These are phyloP conservation scores for Betta splendens DNA, from an alignment of 2,797 vertebrate species.

Conservation along the genomic window DNA sequence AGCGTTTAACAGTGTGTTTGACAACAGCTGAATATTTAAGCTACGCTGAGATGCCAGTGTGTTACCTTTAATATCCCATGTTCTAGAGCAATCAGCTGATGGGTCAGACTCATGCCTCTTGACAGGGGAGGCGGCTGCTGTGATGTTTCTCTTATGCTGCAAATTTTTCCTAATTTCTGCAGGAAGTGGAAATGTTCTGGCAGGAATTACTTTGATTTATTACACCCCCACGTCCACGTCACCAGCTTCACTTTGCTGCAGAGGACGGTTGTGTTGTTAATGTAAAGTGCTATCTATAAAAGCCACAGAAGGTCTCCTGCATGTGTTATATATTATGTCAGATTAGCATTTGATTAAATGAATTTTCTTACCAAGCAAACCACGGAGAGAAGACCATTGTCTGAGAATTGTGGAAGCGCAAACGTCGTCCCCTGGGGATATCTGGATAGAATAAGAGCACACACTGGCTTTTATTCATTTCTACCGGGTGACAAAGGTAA, in stretches of 20 bases:
- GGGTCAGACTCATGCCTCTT: slow-evolving; percentile 39
- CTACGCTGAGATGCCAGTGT: slow-evolving; percentile 5
- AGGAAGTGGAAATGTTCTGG: slow-evolving; percentile 53
- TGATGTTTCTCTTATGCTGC: slow-evolving; percentile 30
- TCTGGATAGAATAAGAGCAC: slow-evolving; percentile 70
- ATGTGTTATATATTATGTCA: slow-evolving; percentile 60
- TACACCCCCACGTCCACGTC: slow-evolving; percentile 44
- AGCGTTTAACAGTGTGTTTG: neutral
- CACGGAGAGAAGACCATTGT: slow-evolving; percentile 48
- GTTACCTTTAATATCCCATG: slow-evolving; percentile 13
- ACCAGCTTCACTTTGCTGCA: slow-evolving; percentile 35
- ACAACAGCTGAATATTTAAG: slow-evolving; percentile 1
- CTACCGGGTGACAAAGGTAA: slow-evolving; percentile 66
- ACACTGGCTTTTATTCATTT: slow-evolving; percentile 69
- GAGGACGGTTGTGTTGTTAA: slow-evolving; percentile 50
- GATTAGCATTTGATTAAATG: slow-evolving; percentile 70
- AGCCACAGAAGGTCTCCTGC: slow-evolving; percentile 53
- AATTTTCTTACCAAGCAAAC: slow-evolving; percentile 58
- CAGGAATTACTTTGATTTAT: slow-evolving; percentile 66
- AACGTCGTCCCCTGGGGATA: slow-evolving; percentile 56
- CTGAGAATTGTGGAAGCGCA: slow-evolving; percentile 53
- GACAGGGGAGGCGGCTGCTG: slow-evolving; percentile 37
- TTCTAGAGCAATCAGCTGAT: slow-evolving; percentile 3
- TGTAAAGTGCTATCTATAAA: slow-evolving; percentile 51
- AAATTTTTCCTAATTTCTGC: slow-evolving; percentile 51